These are phyloP conservation scores for Poeciliopsis infans DNA, from an alignment of 2,797 vertebrate genomes.

Conservation along the genomic window DNA sequence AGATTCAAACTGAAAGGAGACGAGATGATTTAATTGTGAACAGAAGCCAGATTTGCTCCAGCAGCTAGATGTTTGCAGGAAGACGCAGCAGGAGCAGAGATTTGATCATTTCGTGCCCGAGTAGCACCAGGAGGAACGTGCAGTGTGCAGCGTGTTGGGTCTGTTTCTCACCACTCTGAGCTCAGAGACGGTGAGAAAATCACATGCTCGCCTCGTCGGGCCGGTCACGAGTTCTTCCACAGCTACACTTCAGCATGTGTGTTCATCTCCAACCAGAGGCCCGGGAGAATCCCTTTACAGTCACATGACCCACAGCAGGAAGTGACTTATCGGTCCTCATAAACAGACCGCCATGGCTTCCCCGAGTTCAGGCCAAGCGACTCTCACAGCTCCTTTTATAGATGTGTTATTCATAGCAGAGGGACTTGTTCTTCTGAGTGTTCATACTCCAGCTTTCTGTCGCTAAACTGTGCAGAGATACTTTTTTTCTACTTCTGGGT, in stretches of 20 bases:
- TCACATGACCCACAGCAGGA: conserved; percentile 68
- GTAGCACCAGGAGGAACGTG: not conserved
- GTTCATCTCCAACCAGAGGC: conserved; percentile 23
- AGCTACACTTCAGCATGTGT: conserved; percentile 15
- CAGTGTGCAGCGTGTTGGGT: conserved; percentile 6
- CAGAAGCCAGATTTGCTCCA: conserved; percentile 1
- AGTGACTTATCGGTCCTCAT: conserved; percentile 45
- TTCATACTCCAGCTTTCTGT: not conserved
- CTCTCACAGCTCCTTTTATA: conserved; percentile 60
- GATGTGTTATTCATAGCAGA: conserved; percentile 66
- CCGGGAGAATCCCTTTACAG: conserved; percentile 36
- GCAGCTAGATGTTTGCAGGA: conserved; percentile 2
- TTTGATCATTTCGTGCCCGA: not conserved
- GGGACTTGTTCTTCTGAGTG: conserved; percentile 2
- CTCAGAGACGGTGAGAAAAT: conserved; percentile 33
- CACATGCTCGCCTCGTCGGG: conserved; percentile 50
- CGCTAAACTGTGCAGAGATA: not conserved
- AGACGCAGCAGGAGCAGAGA: conserved; percentile 4
- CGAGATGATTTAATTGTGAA: not conserved
- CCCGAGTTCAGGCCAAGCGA: conserved; percentile 38
- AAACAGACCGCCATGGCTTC: conserved; percentile 40
- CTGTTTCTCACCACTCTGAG: conserved; percentile 6
- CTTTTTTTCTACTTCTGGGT: not conserved
- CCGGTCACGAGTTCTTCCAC: conserved; percentile 62
- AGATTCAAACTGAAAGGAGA: not conserved